These are phyloP conservation scores for Antennarius striatus DNA, from an alignment of 2,113 vertebrate species.

Conservation along the genomic window DNA sequence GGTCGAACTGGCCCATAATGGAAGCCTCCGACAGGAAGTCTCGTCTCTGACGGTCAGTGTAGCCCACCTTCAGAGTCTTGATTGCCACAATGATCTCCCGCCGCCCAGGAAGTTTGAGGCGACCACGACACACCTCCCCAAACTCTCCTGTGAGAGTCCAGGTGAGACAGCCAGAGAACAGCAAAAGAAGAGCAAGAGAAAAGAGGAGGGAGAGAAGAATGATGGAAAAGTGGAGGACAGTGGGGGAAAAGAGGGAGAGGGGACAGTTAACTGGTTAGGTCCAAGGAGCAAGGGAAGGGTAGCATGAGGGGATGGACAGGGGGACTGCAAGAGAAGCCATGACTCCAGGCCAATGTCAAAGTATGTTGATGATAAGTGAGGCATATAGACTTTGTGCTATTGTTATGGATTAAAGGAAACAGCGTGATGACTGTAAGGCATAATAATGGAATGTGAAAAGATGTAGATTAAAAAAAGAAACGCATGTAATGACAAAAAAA, in stretches of 20 bases:
- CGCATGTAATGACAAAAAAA: constrained; percentile 12
- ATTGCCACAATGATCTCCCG: constrained; percentile 97
- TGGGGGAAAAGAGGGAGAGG: constrained; percentile 75
- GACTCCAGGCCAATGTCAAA: constrained; percentile 59
- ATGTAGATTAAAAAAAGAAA: constrained; percentile 11
- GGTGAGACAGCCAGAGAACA: constrained; percentile 60
- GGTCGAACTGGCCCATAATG: constrained; percentile 99
- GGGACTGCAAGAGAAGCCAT: constrained; percentile 62
- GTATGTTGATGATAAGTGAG: constrained; percentile 36
- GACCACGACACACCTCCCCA: constrained; percentile 94
- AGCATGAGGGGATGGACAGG: constrained; percentile 52
- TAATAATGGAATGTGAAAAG: constrained; percentile 26
- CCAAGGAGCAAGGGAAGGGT: constrained; percentile 74
- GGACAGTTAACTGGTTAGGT: constrained; percentile 82
- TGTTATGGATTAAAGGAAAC: constrained; percentile 36
- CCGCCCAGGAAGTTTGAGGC: constrained; percentile 92
- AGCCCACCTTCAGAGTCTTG: constrained; percentile 97
- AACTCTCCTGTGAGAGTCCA: constrained; percentile 89
- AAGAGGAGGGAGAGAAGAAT: constrained; percentile 64
- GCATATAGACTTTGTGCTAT: constrained; percentile 50
- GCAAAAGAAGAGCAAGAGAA: constrained; percentile 48
- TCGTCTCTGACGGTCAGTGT: constrained; percentile 93
- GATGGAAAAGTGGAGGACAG: constrained; percentile 76
- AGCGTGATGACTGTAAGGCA: constrained; percentile 34
- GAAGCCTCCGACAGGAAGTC: constrained; percentile 97